Evolutionary conservation across 2,888 invertebrate species (phyloP).

Genomic region (Drosophila formosana): DNA sequence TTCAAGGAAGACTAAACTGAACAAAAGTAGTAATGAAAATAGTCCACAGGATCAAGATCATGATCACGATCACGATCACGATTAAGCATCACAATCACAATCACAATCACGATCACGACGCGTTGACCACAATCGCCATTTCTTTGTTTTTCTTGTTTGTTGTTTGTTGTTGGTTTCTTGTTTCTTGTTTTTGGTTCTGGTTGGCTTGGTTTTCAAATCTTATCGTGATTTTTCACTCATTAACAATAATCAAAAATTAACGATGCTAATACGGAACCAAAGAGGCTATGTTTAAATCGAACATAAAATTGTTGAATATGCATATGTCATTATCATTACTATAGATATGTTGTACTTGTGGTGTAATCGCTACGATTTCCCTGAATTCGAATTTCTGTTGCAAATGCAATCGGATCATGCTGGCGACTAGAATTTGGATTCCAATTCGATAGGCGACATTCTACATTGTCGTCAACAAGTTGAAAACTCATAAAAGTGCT

Average conservation of each 20-base stretch:
- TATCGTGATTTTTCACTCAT: slow-evolving; percentile 52
- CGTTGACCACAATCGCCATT: slow-evolving; percentile 54
- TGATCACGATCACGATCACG: slow-evolving; percentile 57
- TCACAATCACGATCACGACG: slow-evolving; percentile 41
- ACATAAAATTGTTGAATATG: slow-evolving; percentile 55
- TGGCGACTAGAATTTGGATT: slow-evolving; percentile 1
- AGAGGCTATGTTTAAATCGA: slow-evolving; percentile 30
- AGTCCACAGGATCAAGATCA: slow-evolving; percentile 68
- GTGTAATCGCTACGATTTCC: slow-evolving; percentile 30
- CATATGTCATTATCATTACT: slow-evolving; percentile 47
- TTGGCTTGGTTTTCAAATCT: slow-evolving; percentile 42
- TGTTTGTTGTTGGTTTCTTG: slow-evolving; percentile 13
- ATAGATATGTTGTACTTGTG: slow-evolving; percentile 25
- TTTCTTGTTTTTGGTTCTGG: not conserved
- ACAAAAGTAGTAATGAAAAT: slow-evolving; percentile 78
- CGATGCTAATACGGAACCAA: slow-evolving; percentile 45
- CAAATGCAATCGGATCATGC: slow-evolving; percentile 23
- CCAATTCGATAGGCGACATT: not conserved
- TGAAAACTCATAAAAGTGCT: no score
- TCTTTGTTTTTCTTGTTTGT: slow-evolving; percentile 18
- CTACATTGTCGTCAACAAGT: no score
- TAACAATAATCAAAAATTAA: slow-evolving; percentile 64
- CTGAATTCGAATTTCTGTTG: slow-evolving; percentile 2
- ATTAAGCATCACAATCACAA: slow-evolving; percentile 48
- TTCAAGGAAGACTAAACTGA: slow-evolving; percentile 71